Evolutionary conservation across 2,888 invertebrate genomes (phyloP), one percentile per base, ranked within the genome.

Genomic region (Cybosia mesomella): DNA sequence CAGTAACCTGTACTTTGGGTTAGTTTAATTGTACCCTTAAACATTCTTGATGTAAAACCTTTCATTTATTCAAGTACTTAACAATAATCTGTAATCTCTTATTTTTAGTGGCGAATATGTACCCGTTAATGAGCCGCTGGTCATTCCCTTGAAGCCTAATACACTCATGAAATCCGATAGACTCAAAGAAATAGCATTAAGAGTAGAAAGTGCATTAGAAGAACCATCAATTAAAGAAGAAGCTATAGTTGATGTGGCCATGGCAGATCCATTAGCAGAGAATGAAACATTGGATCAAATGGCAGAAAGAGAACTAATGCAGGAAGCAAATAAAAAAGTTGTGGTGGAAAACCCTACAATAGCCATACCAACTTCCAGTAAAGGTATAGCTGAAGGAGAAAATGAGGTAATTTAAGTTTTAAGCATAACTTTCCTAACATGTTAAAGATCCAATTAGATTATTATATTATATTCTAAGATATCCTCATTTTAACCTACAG

Each of bases 291-390:
- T 94, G 32, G 98, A 98, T 70, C 96, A 97, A 86, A 96, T 97
- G 87, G 98, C 97, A 24, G 96, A 96, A 0, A 94, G 96, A 72
- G 98, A 98, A 91, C 91, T 98, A 43, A 83, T 98, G 58, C 95
- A 96, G 76, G 97, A 96, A 83, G 89, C 95, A 0, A 92, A 91
- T 32, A 91, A 94, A 49, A 83, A 87, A 32, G 87, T 93, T 21
- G 91, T 87, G 76, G 82, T 88, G 1, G 91, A 94, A 58, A 80
- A 80, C 4, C 85, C 90, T 62, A 82, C 89, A 10, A 85, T 96
- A 22, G 92, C 95, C 5, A 91, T 97, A 15, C 96, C 96, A 0
- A 79, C 96, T n/a, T 93, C 95, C n/a, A 93, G 95, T 61, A 91
- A 96, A 66, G 94, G 96, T 24, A 77, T 89, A 4, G 87, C 96